Percentiles rank a stretch among this genome's conserved stretches.
phyloP scores from a whole-genome alignment of 2,888 invertebrate species.

The Trichopria drosophilae region DNA sequence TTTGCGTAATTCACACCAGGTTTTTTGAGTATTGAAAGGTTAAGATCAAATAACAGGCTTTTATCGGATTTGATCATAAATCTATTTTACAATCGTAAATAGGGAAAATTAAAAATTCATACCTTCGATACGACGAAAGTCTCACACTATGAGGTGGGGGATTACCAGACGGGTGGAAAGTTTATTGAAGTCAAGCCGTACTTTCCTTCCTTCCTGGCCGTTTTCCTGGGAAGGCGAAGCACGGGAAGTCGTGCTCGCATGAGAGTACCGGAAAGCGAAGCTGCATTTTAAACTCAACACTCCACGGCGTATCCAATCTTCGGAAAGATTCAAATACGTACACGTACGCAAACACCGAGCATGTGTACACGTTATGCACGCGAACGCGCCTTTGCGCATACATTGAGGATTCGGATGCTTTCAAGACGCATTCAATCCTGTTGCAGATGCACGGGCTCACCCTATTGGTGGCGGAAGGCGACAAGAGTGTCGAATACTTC shows the following conservation, averaged over 20 bases:
- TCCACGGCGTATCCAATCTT: conserved; percentile 43
- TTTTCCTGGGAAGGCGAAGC: background rate
- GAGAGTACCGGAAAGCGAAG: conserved; percentile 12
- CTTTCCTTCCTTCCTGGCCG: conserved; percentile 19
- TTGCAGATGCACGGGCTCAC: conserved; percentile 34
- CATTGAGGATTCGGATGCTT: conserved; percentile 29
- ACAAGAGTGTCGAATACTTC: no score
- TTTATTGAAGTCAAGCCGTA: conserved; percentile 21
- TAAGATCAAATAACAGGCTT: no score
- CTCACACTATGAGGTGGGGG: no score
- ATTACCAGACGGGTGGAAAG: conserved; percentile 21
- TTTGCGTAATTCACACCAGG: no score
- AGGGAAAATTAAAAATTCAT: no score
- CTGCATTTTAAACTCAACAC: conserved; percentile 41
- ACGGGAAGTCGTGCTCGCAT: conserved; percentile 4
- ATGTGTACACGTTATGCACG: background rate
- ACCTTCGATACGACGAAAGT: no score
- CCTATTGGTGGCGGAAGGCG: conserved; percentile 20
- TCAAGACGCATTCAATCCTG: conserved; percentile 37
- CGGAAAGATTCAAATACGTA: conserved; percentile 43
- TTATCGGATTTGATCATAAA: no score
- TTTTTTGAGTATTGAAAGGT: no score
- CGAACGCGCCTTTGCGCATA: background rate
- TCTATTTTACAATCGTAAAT: no score
- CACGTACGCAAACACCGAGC: conserved; percentile 3